These are phyloP conservation scores for Hipposideros larvatus DNA, from an alignment of 2,797 vertebrate species.

Conservation along the genomic window DNA sequence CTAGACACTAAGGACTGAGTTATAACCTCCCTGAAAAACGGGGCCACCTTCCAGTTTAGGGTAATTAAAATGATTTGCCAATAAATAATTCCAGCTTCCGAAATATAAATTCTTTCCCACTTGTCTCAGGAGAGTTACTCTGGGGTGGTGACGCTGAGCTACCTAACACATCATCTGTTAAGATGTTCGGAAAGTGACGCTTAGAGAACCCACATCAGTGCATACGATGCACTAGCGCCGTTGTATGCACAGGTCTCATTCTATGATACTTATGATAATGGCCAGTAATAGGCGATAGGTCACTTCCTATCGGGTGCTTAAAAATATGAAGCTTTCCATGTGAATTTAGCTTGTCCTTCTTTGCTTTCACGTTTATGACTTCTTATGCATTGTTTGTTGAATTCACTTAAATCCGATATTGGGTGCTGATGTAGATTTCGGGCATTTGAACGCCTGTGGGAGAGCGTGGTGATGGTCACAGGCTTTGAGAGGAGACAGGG, in stretches of 20 bases:
- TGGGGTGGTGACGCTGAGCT: no score
- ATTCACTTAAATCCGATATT: neutral
- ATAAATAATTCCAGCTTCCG: neutral
- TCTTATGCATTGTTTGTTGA: neutral
- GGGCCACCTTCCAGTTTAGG: neutral
- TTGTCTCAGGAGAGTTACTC: neutral
- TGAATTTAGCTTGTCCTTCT: neutral
- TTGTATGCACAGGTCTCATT: accelerated
- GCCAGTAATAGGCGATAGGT: neutral
- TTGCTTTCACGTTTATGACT: neutral
- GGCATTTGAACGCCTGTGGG: neutral
- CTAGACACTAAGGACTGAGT: no score
- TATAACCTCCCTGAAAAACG: neutral
- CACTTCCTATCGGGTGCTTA: neutral
- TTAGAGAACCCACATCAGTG: accelerated
- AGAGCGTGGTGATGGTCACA: neutral
- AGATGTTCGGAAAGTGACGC: neutral
- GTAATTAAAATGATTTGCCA: neutral
- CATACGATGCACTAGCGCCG: no score
- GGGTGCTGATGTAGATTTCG: accelerated
- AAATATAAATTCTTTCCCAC: neutral
- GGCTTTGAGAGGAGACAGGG: neutral
- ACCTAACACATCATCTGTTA: no score
- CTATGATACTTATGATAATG: neutral
- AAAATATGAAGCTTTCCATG: neutral